Conservation (phyloP, 2,113 vertebrate genomes). For the Colistium nudipinnis region DNA sequence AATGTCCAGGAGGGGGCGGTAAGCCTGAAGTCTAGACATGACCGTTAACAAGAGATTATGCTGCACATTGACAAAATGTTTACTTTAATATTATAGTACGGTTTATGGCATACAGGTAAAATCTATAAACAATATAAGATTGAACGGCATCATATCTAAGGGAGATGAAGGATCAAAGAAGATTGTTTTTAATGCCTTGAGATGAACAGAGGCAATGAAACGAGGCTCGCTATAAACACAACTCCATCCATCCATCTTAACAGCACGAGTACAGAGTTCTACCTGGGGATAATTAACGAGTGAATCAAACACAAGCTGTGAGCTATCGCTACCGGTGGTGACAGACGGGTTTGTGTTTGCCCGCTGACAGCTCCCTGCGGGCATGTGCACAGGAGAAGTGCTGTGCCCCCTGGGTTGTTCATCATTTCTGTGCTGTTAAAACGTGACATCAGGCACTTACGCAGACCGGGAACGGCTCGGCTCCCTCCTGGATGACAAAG, state of each 20-base stretch:
- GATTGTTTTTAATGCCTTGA: background rate
- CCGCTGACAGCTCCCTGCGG: constrained; percentile 60
- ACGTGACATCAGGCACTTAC: constrained; percentile 52
- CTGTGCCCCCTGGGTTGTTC: constrained; percentile 36
- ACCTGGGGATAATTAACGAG: constrained; percentile 48
- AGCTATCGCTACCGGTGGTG: constrained; percentile 42
- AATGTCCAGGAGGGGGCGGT: constrained; percentile 72
- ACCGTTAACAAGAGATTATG: background rate
- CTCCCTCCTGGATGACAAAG: constrained; percentile 98
- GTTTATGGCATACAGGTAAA: background rate
- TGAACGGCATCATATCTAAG: background rate
- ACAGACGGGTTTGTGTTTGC: constrained; percentile 44
- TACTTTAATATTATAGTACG: background rate
- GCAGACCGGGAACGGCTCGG: constrained; percentile 95
- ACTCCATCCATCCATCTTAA: constrained; percentile 33
- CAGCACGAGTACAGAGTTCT: constrained; percentile 6
- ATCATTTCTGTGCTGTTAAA: constrained; percentile 32
- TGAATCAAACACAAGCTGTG: constrained; percentile 49
- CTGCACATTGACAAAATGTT: constrained; percentile 7
- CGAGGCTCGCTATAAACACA: constrained; percentile 14
- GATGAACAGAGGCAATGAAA: background rate
- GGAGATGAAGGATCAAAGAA: constrained; percentile 18
- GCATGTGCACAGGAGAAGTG: constrained; percentile 34
- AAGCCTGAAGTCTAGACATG: constrained; percentile 16
- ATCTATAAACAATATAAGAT: background rate